A percentile compares a stretch with the other conserved stretches of the same genome.
These are phyloP conservation scores for Chaenogobius annularis DNA, from an alignment of 2,113 vertebrate genomes.

Conservation along the genomic window DNA sequence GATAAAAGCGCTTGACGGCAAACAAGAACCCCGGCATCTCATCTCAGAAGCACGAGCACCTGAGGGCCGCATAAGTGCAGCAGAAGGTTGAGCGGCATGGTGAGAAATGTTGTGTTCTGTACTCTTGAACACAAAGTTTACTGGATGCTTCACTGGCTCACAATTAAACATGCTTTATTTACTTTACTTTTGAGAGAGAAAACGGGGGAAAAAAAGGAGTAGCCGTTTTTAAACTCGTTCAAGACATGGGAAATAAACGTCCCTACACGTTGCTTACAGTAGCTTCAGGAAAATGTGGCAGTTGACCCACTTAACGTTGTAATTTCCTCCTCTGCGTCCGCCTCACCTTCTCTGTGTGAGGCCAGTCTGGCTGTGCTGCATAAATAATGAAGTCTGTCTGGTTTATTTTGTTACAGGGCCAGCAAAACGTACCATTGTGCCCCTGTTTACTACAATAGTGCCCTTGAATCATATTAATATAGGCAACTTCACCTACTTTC, in stretches of 20 bases:
- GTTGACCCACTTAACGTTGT: neutral
- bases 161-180: neutral
- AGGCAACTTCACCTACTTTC: constrained; percentile 26
- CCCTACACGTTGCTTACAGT: neutral
- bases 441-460: constrained; percentile 24
- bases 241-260: neutral
- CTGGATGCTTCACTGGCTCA: too few species aligned
- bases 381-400: constrained; percentile 59
- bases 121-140: too few species aligned
- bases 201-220: too few species aligned
- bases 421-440: constrained; percentile 40
- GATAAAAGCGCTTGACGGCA: too few species aligned
- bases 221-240: neutral
- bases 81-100: too few species aligned
- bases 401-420: constrained; percentile 30
- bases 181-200: too few species aligned
- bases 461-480: constrained; percentile 23
- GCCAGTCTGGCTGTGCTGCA: constrained; percentile 19
- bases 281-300: neutral
- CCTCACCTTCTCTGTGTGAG: constrained; percentile 14
- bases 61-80: too few species aligned
- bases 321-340: constrained; percentile 7
- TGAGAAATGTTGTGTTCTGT: too few species aligned
- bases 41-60: too few species aligned
- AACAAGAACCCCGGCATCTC: too few species aligned